A percentile compares a stretch with the other conserved stretches of the same genome.
Conservation (phyloP, 2,888 invertebrate species). For the Drosophila algonquin region DNA sequence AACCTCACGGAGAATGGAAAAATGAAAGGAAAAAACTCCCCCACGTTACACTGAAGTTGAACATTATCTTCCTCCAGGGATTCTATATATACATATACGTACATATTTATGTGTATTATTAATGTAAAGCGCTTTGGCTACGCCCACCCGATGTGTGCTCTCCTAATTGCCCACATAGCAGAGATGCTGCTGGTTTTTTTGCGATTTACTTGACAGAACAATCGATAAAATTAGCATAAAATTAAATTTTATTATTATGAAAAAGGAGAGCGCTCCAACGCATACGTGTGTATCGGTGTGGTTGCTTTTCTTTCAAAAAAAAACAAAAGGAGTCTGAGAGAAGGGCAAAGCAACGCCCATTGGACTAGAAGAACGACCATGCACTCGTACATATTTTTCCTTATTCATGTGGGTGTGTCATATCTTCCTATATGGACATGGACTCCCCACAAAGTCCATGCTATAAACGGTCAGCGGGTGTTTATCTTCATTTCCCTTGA, state of each 20-base stretch:
- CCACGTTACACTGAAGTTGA: too few relatives aligned
- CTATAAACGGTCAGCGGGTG: neutral
- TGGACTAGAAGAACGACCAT: neutral
- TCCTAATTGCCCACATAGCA: neutral
- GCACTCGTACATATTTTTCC: neutral
- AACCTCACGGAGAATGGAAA: too few relatives aligned
- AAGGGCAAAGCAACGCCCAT: neutral
- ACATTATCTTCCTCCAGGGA: too few relatives aligned
- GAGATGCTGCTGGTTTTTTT: neutral
- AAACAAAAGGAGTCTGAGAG: neutral
- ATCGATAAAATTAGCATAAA: constrained; percentile 75
- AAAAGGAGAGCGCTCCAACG: neutral
- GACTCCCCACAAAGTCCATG: neutral
- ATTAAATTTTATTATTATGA: constrained; percentile 51
- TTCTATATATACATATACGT: too few relatives aligned
- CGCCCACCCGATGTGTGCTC: neutral
- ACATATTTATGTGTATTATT: too few relatives aligned
- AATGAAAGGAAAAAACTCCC: too few relatives aligned
- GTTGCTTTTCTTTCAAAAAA: neutral
- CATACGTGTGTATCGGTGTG: neutral
- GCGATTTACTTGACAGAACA: constrained; percentile 26
- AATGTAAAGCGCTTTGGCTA: neutral
- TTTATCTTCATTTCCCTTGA: neutral
- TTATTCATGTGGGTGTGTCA: neutral
- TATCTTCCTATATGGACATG: neutral